These are phyloP conservation scores for Psittacula derbiana DNA, from an alignment of 2,797 vertebrate genomes.

Conservation along the genomic window DNA sequence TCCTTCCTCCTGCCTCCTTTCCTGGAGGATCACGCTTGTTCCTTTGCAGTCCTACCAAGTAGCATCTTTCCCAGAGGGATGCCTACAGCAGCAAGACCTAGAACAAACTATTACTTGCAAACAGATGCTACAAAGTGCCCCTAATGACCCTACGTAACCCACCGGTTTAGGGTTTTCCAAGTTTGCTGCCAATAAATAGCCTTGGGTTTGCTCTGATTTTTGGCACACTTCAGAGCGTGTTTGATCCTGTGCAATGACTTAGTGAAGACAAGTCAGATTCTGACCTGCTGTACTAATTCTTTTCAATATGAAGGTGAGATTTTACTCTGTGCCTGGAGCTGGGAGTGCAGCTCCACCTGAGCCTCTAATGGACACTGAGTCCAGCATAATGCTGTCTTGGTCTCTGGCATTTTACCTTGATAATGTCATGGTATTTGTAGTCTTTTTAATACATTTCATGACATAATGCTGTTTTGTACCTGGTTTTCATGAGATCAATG, in stretches of 20 bases:
- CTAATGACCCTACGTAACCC: background rate
- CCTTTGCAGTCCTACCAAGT: background rate
- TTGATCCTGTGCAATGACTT: background rate
- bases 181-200: background rate
- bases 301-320: background rate
- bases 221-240: rapidly evolving
- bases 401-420: background rate
- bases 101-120: background rate
- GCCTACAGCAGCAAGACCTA: background rate
- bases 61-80: background rate
- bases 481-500: background rate
- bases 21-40: background rate
- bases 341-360: rapidly evolving
- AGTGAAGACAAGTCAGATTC: background rate
- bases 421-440: background rate
- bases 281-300: background rate
- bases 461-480: background rate
- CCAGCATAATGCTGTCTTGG: background rate
- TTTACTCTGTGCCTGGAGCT: background rate
- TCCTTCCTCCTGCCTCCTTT: background rate
- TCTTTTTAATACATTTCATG: background rate
- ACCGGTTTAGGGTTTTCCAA: background rate
- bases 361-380: background rate
- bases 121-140: background rate
- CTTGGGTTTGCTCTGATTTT: background rate